Percentiles rank a stretch among this genome's conserved stretches.
Evolutionary conservation across 2,113 vertebrate species (phyloP).

Genomic region (Halichoerus grypus): DNA sequence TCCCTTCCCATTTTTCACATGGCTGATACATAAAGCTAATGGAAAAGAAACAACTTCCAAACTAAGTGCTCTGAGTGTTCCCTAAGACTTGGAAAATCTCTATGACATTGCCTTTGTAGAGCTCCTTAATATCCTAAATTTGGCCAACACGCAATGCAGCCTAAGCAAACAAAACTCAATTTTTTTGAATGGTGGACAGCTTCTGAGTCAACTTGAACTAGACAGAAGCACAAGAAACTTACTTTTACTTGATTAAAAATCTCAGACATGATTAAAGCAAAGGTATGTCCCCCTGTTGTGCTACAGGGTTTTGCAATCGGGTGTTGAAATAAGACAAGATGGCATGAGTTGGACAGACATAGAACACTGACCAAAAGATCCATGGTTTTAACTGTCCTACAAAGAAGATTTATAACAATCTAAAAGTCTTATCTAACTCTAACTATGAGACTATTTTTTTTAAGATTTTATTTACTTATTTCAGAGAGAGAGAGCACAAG

Average conservation of each 20-base stretch:
- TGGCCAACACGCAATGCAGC: neutral
- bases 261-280: neutral
- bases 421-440: slow-evolving; percentile 18
- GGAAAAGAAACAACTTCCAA: slow-evolving; percentile 8
- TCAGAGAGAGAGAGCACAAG: neutral
- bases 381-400: neutral
- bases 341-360: neutral
- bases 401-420: slow-evolving; percentile 22
- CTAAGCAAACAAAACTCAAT: neutral
- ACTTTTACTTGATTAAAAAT: slow-evolving; percentile 22
- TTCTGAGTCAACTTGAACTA: neutral
- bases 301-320: neutral
- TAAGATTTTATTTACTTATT: neutral
- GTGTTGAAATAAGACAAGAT: neutral
- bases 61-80: neutral
- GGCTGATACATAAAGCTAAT: neutral
- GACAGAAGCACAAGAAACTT: neutral
- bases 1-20: neutral
- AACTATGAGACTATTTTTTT: neutral
- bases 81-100: neutral
- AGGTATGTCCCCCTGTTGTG: neutral
- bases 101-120: neutral
- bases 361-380: neutral
- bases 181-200: neutral
- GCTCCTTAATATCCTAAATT: neutral